These are phyloP conservation scores for Coptodon rendalli DNA, from an alignment of 2,113 vertebrate genomes.

Conservation along the genomic window DNA sequence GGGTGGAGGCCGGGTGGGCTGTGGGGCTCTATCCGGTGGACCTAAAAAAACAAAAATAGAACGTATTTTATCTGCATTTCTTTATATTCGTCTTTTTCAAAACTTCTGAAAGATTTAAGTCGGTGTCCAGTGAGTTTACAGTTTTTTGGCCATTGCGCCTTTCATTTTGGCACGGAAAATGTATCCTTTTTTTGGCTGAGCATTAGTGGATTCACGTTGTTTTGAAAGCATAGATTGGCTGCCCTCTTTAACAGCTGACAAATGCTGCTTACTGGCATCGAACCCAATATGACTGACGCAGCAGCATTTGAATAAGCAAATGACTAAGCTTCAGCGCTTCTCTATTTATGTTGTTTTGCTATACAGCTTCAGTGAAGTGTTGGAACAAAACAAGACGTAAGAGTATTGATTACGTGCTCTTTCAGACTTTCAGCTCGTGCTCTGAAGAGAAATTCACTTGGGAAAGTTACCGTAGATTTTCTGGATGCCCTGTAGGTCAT, in stretches of 20 bases:
- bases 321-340: background rate
- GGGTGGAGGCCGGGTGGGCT: constrained; percentile 91
- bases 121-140: background rate
- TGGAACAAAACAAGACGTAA: background rate
- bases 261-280: constrained; percentile 24
- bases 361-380: background rate
- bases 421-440: background rate
- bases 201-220: constrained; percentile 25
- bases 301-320: background rate
- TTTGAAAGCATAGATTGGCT: constrained; percentile 8
- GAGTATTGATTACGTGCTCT: background rate
- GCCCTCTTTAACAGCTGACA: constrained; percentile 35
- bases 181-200: background rate
- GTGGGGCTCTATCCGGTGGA: constrained; percentile 91
- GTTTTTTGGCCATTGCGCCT: background rate
- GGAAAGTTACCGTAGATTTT: constrained; percentile 73
- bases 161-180: background rate
- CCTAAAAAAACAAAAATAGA: constrained; percentile 71
- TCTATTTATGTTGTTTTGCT: background rate
- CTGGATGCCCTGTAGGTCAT: constrained; percentile 80
- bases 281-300: background rate
- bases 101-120: background rate
- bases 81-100: background rate
- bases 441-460: background rate
- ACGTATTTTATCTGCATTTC: background rate